Base-by-base conservation (phyloP, 2,113 vertebrate species). In the Solea solea region DNA sequence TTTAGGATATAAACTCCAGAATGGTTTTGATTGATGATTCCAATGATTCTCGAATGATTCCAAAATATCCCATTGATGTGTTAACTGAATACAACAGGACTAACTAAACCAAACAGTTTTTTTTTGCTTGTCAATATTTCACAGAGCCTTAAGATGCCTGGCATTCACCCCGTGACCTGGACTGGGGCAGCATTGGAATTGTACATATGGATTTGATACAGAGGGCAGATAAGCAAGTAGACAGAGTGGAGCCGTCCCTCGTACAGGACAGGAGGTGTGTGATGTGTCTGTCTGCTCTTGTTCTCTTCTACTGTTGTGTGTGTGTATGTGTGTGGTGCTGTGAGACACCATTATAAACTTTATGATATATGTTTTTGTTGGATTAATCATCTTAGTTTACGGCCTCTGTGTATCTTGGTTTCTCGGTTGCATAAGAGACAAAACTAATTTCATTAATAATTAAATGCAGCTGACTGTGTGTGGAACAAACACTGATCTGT, bases 221-320 rank as follows among this genome's bases (percentile, higher is more conserved):
- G 74, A 79, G 62, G 63, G 64, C 69, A 89, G 84, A 91, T 86
- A 90, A 86, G 72, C 67, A 78, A 21, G 82, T 82, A 90, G 91
- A 91, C 88, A 28, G 53, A 7, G 67, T 89, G 91, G 92, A 93
- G 93, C 92, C 93, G 90, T 93, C 93, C 85, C 78, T 81, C 68
- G 51, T 82, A 82, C 86, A 77, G 72, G 64, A 51, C 82, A 93
- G 90, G 93, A 92, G 90, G 87, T 85, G 86, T 91, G 87, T 78
- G 84, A 71, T 76, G 82, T 79, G 78, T 82, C 56, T 88, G 82
- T 75, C 85, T 84, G 86, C 89, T 88, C 81, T 89, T 88, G 89
- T 70, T 83, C 74, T 86, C 74, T 76, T 89, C 82, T 89, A 75
- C 79, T 60, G n/a, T 48, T 48, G 34, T 66, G 46, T 64, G 8